Evolutionary conservation across 2,797 vertebrate species (phyloP).

Genomic region (Halcyon smyrnensis): DNA sequence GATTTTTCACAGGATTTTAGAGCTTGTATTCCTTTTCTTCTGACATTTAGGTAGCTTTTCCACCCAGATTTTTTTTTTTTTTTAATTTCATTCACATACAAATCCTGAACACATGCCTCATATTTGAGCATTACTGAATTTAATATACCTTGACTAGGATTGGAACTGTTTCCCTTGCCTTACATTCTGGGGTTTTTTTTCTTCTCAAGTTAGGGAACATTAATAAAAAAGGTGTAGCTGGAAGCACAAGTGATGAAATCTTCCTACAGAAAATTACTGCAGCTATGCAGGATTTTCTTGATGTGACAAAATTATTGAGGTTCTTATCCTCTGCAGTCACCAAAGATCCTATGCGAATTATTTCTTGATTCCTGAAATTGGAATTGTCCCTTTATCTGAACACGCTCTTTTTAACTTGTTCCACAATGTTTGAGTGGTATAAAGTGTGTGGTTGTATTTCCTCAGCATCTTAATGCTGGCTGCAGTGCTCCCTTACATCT

Average conservation of each 20-base stretch:
- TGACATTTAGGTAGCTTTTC: conserved; percentile 29
- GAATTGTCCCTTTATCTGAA: neutral
- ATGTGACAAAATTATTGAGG: neutral
- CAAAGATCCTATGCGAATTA: neutral
- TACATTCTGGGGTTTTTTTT: neutral
- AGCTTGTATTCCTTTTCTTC: neutral
- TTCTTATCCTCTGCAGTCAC: neutral
- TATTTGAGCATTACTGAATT: neutral
- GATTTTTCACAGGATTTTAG: conserved; percentile 36
- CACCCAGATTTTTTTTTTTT: conserved; percentile 1
- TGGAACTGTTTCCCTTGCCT: conserved; percentile 20
- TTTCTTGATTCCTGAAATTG: neutral
- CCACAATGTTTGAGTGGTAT: neutral
- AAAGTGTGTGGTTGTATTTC: neutral
- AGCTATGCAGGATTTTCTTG: neutral
- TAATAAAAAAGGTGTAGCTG: conserved; percentile 10
- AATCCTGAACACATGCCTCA: neutral
- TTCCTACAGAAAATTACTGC: neutral
- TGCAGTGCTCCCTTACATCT: neutral
- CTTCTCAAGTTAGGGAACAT: neutral
- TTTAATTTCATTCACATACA: conserved; percentile 47
- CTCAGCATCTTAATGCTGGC: neutral
- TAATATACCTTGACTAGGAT: conserved; percentile 39
- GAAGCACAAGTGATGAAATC: conserved; percentile 1
- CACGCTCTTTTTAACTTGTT: neutral